Evolutionary conservation across 2,797 vertebrate genomes (phyloP), one percentile per base, ranked within the genome.

Genomic region (Propithecus perrieri): DNA sequence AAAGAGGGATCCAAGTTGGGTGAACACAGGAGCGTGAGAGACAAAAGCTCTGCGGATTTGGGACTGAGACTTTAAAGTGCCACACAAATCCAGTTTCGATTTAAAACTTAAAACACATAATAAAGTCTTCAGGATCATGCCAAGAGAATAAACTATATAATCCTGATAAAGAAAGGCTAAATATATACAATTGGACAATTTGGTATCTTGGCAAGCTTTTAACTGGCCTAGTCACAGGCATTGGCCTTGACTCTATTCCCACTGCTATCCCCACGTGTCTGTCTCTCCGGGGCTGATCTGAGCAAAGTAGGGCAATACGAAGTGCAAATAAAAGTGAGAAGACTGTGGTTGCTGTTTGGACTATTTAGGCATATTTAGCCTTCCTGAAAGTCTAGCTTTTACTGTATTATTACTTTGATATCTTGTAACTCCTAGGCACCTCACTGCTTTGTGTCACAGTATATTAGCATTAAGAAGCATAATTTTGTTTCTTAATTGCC

Each of bases 321-420:
- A 85, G n/a, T 48, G 1, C 63, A 84, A 35, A 69, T 79, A 83
- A 90, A 93, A 78, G 15, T 78, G 35, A 85, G 65, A 95, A 43
- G 33, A 38, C 35, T 55, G 30, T 55, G 63, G 28, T 91, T 94
- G 75, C n/a, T 72, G 5, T 85, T 91, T 91, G 71, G 35, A 76
- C 33, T 48, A 63, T 18, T 83, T 79, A 91, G 71, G 7, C 50
- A 74, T 84, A 57, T 46, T 80, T 59, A 80, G 41, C 20, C 10
- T 96, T 87, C 53, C 38, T 65, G 26, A 85, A 96, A 87, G 22
- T 91, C n/a, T 74, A 85, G 30, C 17, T 74, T 95, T 93, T 94
- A 38, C 33, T 76, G 14, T 86, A 46, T 75, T 91, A 69, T 59
- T 90, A 88, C 41, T 87, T 84, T 95, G 28, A 15, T 46, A 33